Percentiles rank a stretch among this genome's conserved stretches.
phyloP scores from a whole-genome alignment of 2,113 vertebrate species.

The Muscicapa adusta region DNA sequence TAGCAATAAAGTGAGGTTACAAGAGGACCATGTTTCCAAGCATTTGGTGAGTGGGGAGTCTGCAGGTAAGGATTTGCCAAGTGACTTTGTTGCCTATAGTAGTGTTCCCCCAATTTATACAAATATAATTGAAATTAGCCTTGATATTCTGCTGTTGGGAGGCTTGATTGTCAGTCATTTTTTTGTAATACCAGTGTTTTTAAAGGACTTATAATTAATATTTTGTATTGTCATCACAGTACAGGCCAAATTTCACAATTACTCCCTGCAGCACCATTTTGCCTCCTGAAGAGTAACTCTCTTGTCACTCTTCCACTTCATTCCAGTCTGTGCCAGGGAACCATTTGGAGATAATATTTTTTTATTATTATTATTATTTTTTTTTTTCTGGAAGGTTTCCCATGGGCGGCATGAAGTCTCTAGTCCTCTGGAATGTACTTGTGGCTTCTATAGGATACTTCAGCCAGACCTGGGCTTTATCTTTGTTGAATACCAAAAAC shows the following conservation, averaged over 20 bases:
- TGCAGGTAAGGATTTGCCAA: neutral
- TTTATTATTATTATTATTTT: neutral
- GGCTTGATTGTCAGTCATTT: neutral
- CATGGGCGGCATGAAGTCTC: neutral
- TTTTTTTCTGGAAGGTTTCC: neutral
- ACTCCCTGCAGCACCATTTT: neutral
- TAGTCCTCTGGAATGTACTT: neutral
- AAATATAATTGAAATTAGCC: neutral
- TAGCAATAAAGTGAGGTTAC: neutral
- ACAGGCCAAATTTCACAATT: neutral
- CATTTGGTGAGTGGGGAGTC: rapidly evolving
- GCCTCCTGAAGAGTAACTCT: neutral
- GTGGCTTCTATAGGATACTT: neutral
- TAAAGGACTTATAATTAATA: neutral
- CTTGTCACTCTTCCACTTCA: neutral
- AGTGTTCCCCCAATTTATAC: neutral
- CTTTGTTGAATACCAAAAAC: neutral
- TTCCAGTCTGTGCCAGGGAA: neutral
- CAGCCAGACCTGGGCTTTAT: neutral
- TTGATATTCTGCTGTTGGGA: neutral
- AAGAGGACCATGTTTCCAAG: neutral
- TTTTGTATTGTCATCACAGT: neutral
- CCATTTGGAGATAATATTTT: neutral
- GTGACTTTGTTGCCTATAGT: neutral
- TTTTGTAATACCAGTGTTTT: neutral